These are phyloP conservation scores for Turritopsis dohrnii DNA, from an alignment of 30 jellyfish, hydroid and myxozoan genomes.

Conservation along the genomic window DNA sequence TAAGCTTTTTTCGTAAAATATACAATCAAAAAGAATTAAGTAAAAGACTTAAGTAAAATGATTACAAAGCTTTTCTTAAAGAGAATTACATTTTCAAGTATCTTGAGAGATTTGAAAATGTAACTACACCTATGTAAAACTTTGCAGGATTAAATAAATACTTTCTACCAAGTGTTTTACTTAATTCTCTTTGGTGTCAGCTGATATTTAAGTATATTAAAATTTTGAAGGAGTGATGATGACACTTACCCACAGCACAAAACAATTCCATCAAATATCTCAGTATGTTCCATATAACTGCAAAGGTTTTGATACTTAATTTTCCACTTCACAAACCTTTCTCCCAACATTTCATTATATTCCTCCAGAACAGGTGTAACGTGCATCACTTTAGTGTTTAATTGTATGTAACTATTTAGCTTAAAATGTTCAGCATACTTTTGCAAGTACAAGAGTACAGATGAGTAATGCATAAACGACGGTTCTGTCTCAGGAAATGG, in stretches of 20 bases:
- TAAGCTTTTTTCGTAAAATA: too few species aligned
- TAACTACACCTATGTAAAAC: too few species aligned
- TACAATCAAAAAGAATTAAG: too few species aligned
- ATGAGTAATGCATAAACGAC: slow-evolving; percentile 45
- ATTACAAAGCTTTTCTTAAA: too few species aligned
- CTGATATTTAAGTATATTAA: too few species aligned
- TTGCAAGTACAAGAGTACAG: slow-evolving; percentile 43
- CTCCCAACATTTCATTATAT: not conserved
- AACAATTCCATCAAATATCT: slow-evolving; percentile 48
- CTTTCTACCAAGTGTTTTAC: too few species aligned
- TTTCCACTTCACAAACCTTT: slow-evolving; percentile 40
- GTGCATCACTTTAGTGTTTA: slow-evolving; percentile 39
- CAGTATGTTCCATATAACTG: slow-evolving; percentile 6
- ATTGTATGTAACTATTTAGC: slow-evolving; percentile 24
- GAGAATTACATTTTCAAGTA: too few species aligned
- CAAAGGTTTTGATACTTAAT: slow-evolving; percentile 16
- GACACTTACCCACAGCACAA: slow-evolving; percentile 76
- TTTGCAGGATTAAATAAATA: too few species aligned
- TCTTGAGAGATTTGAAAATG: too few species aligned
- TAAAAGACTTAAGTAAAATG: too few species aligned
- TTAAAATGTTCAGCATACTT: slow-evolving; percentile 40
- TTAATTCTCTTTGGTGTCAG: too few species aligned
- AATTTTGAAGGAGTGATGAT: too few species aligned
- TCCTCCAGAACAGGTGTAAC: slow-evolving; percentile 17
- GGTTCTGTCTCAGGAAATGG: slow-evolving; percentile 47